A percentile compares a stretch with the other conserved stretches of the same genome.
These are phyloP conservation scores for Gavialis gangeticus DNA, from an alignment of 2,113 vertebrate species.

Conservation along the genomic window DNA sequence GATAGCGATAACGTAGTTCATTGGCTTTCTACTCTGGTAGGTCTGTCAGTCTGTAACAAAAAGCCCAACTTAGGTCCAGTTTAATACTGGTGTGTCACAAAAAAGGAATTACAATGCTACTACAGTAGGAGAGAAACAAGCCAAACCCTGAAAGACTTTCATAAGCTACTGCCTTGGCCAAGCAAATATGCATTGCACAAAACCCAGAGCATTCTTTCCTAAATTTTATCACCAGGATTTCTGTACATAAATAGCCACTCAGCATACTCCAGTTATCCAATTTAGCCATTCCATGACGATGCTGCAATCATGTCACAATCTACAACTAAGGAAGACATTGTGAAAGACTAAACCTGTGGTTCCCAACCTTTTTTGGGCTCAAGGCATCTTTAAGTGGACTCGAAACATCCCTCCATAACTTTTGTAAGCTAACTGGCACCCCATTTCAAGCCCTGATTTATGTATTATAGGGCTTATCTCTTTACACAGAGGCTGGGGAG, in stretches of 20 bases:
- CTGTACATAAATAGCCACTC: neutral
- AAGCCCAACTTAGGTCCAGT: accelerated
- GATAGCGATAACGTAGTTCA: neutral
- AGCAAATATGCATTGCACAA: slow-evolving; percentile 2
- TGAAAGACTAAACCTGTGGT: neutral
- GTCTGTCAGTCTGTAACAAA: neutral
- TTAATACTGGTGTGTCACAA: neutral
- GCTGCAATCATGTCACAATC: neutral
- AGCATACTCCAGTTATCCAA: neutral
- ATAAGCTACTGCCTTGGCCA: neutral
- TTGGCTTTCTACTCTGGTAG: neutral
- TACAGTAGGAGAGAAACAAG: neutral
- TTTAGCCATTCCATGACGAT: slow-evolving; percentile 13
- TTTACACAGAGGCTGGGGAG: too few relatives aligned
- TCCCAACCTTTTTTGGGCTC: too few relatives aligned
- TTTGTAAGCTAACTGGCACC: too few relatives aligned
- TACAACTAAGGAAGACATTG: neutral
- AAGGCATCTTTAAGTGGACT: too few relatives aligned
- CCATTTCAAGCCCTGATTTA: too few relatives aligned
- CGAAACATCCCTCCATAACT: too few relatives aligned
- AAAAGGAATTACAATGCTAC: neutral
- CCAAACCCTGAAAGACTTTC: neutral
- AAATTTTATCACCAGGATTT: neutral
- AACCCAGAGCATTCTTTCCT: neutral
- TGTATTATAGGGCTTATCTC: too few relatives aligned